phyloP scores from a whole-genome alignment of 2,113 vertebrate species.

The Okapia johnstoni region DNA sequence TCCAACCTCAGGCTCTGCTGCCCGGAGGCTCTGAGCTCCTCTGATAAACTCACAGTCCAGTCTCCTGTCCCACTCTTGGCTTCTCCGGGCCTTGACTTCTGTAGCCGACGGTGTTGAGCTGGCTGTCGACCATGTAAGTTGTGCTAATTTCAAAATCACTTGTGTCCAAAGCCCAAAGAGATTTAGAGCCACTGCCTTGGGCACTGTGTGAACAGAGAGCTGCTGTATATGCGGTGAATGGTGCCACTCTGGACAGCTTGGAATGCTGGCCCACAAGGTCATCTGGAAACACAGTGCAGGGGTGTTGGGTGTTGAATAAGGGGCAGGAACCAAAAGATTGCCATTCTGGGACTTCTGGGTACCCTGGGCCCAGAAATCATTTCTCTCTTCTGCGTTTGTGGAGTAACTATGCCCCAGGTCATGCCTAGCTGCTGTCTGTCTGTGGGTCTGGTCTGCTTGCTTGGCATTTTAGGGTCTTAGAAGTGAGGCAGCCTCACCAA shows the following conservation, averaged over 20 bases:
- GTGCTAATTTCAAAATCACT: conserved; percentile 42
- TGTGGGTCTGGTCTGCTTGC: background rate
- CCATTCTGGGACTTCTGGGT: background rate
- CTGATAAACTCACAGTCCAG: background rate
- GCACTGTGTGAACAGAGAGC: background rate
- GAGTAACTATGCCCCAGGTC: background rate
- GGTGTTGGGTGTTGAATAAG: background rate
- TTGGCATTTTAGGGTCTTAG: background rate
- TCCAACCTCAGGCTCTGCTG: background rate
- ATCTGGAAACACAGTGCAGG: background rate
- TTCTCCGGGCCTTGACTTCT: conserved; percentile 44
- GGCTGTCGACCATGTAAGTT: conserved; percentile 41
- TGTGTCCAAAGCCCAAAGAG: background rate
- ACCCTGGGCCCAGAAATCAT: background rate
- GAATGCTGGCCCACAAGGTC: background rate
- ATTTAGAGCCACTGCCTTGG: background rate
- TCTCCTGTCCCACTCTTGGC: background rate
- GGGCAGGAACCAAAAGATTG: background rate
- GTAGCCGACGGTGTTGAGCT: conserved; percentile 18
- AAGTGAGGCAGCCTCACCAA: background rate
- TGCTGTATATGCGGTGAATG: background rate
- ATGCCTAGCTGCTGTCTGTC: background rate
- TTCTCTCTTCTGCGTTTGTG: background rate
- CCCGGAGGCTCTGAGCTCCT: background rate
- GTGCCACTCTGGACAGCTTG: background rate